Conservation (phyloP, 2,113 vertebrate genomes). For the Cathartes aura region DNA sequence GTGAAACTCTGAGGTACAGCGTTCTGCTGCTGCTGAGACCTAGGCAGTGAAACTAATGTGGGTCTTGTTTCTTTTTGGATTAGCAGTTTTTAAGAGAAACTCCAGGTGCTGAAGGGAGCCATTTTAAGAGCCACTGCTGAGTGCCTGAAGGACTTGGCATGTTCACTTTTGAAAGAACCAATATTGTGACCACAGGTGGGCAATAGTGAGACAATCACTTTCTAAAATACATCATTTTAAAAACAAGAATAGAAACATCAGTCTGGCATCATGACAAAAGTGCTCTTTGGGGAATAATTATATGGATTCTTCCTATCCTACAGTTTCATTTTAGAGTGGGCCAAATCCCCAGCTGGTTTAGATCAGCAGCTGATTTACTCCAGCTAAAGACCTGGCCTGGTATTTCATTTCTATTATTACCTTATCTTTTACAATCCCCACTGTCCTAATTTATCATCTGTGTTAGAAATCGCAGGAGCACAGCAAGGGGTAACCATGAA, state of each 20-base stretch:
- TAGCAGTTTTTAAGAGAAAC: constrained; percentile 26
- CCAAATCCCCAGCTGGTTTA: constrained; percentile 67
- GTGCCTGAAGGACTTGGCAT: constrained; percentile 53
- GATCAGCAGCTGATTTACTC: constrained; percentile 68
- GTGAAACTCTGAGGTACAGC: accelerated
- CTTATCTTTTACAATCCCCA: constrained; percentile 63
- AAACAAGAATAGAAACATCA: constrained; percentile 70
- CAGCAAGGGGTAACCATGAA: background rate
- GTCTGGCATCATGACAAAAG: constrained; percentile 63
- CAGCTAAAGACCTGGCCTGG: constrained; percentile 61
- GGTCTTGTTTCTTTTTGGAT: background rate
- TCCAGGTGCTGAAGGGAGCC: constrained; percentile 50
- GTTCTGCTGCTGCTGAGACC: accelerated
- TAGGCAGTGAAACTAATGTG: background rate
- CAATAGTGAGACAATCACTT: constrained; percentile 65
- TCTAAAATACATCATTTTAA: constrained; percentile 62
- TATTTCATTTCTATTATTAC: constrained; percentile 70
- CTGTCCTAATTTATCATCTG: constrained; percentile 56
- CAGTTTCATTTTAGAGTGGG: constrained; percentile 63
- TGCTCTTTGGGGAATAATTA: constrained; percentile 62
- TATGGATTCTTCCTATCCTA: constrained; percentile 60
- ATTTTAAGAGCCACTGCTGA: constrained; percentile 14
- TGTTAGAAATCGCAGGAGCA: constrained; percentile 10
- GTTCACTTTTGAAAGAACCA: constrained; percentile 37
- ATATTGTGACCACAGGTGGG: constrained; percentile 60